Evolutionary conservation across 2,797 vertebrate genomes (phyloP), one percentile per base, ranked within the genome.

Genomic region (Serranus cabrilla): DNA sequence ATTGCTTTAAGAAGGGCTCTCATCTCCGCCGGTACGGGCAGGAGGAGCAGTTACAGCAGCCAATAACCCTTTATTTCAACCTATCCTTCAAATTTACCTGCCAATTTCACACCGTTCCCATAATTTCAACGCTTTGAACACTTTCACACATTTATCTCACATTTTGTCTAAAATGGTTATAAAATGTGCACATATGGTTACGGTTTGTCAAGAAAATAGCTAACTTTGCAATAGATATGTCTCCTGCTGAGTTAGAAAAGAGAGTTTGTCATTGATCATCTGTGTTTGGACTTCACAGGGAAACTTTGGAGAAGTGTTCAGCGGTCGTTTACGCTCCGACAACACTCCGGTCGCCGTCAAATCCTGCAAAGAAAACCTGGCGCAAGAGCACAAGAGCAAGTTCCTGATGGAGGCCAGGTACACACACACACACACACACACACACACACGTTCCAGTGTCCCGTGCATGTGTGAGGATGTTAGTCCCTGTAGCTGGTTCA

Each of bases 261-360:
- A 46, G 11, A 49, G 10, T 34, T 52, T 0, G 20, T 27, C 21
- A 46, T 16, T 64, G 20, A 18, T 57, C 1, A 0, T 71, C n/a
- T 51, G 23, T 60, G 50, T 71, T 81, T 2, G 2, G 20, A 11
- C 17, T 9, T 31, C 80, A n/a, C 91, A 99, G 98, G 98, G 98
- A 3, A 99, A 99, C 91, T 99, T 99, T 65, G 98, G 98, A 1
- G 98, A 99, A 66, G 98, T 99, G 80, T 98, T 96, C 93, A 97
- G 95, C 0, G 98, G 97, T 17, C 93, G 93, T 9, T 93, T 99
- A 71, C 94, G 93, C 2, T 93, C 94, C 2, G 96, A 97, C 87
- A 97, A 97, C 88, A 96, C 94, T 1, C 95, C 92, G 0, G 96
- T 99, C 40, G 98, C 98, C 0, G 97, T 99, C 74, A 99, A 99